Conservation (phyloP, 2,888 invertebrate genomes). For the Pollenia angustigena region DNA sequence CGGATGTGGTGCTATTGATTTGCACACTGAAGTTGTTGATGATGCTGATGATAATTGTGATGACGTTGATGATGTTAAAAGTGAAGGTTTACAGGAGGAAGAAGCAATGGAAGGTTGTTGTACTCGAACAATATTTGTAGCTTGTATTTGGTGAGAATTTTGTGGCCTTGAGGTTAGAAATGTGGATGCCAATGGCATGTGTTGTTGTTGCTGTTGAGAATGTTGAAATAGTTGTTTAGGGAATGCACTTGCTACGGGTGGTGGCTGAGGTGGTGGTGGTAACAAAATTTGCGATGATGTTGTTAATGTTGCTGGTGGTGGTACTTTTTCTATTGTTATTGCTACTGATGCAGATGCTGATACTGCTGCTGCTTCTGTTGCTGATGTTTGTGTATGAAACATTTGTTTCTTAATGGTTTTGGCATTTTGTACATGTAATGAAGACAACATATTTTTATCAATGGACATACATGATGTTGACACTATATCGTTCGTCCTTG, state of each 20-base stretch:
- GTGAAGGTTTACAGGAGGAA: not conserved
- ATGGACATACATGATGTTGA: constrained; percentile 64
- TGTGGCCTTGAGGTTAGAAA: constrained; percentile 66
- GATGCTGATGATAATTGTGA: constrained; percentile 35
- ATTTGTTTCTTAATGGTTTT: constrained; percentile 78
- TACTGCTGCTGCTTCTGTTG: constrained; percentile 33
- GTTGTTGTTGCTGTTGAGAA: constrained; percentile 29
- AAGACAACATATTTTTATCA: constrained; percentile 76
- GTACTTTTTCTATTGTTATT: not conserved
- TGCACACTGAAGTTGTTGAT: constrained; percentile 21
- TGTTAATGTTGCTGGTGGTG: constrained; percentile 5
- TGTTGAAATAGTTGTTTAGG: constrained; percentile 63
- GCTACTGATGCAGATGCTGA: constrained; percentile 8
- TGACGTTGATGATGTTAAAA: constrained; percentile 36
- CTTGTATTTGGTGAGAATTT: constrained; percentile 60
- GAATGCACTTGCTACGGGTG: constrained; percentile 54
- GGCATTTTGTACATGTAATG: constrained; percentile 74
- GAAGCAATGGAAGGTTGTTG: constrained; percentile 21
- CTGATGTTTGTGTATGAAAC: constrained; percentile 74
- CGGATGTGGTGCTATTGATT: constrained; percentile 41
- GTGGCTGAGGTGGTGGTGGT: constrained; percentile 9
- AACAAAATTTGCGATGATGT: constrained; percentile 29
- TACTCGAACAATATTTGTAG: constrained; percentile 44
- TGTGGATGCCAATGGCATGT: constrained; percentile 64
- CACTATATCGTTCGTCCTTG: constrained; percentile 7